Evolutionary conservation across 2,797 vertebrate species (phyloP).

Genomic region (Helicolenus hilgendorfi): DNA sequence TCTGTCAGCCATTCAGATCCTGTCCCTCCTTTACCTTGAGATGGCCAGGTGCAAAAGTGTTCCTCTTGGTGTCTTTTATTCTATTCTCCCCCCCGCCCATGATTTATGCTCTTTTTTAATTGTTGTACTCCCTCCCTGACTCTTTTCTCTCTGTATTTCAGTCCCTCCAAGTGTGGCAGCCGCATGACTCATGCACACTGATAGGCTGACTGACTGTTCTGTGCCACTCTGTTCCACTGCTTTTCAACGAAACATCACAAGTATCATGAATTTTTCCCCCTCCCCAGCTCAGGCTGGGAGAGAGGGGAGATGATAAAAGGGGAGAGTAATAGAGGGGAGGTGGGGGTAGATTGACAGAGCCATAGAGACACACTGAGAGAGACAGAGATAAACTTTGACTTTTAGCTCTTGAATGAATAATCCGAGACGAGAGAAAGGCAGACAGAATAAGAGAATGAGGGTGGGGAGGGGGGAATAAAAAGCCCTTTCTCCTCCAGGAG

Average conservation of each 20-base stretch:
- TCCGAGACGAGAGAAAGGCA: slow-evolving; percentile 47
- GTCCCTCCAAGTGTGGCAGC: slow-evolving; percentile 42
- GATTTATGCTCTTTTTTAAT: slow-evolving; percentile 20
- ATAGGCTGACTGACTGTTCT: slow-evolving; percentile 69
- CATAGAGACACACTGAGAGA: slow-evolving; percentile 8
- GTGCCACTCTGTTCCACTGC: slow-evolving; percentile 53
- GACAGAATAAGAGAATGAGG: slow-evolving; percentile 16
- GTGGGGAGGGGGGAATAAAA: not conserved
- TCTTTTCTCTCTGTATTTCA: not conserved
- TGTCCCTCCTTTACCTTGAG: not conserved
- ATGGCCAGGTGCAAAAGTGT: not conserved
- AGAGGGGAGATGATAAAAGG: slow-evolving; percentile 48
- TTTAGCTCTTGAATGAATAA: slow-evolving; percentile 60
- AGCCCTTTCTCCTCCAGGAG: slow-evolving; percentile 18
- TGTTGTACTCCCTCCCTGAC: not conserved
- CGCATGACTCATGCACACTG: slow-evolving; percentile 74
- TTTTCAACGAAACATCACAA: slow-evolving; percentile 65
- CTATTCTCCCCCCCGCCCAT: not conserved
- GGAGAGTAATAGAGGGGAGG: slow-evolving; percentile 32
- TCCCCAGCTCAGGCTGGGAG: not conserved
- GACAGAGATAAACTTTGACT: slow-evolving; percentile 66
- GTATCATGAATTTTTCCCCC: slow-evolving; percentile 49
- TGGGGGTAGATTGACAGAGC: slow-evolving; percentile 34
- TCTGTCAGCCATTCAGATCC: slow-evolving; percentile 13
- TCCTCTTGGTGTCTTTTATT: not conserved